Percentiles rank a stretch among this genome's conserved stretches.
These are phyloP conservation scores for Caenorhabditis sp. DNA, from an alignment of 2,888 invertebrate species.

Conservation along the genomic window DNA sequence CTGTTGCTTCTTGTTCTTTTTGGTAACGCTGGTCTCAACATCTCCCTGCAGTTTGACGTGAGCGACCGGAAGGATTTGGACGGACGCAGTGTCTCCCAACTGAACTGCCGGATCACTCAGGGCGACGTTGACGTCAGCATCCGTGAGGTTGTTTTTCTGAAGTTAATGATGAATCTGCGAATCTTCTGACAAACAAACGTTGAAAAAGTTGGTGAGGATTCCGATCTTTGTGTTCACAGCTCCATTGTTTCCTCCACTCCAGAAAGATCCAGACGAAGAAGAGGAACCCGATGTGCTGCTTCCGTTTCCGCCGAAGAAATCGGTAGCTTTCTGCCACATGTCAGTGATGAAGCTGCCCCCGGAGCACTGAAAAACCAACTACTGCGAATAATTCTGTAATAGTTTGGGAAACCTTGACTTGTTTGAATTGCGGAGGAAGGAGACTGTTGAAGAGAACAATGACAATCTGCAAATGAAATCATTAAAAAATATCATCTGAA, in stretches of 20 bases:
- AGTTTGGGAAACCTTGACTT: too few species aligned
- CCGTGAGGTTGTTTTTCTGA: constrained; percentile 38
- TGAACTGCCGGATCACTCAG: constrained; percentile 5
- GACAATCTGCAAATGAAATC: constrained; percentile 27
- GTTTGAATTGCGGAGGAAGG: constrained; percentile 36
- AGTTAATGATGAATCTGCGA: neutral
- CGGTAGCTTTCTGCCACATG: constrained; percentile 13
- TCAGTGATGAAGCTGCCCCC: constrained; percentile 23
- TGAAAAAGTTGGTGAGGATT: constrained; percentile 20
- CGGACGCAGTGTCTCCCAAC: constrained; percentile 20
- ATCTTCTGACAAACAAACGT: constrained; percentile 1
- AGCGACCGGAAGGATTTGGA: constrained; percentile 35
- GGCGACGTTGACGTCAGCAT: neutral
- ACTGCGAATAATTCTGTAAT: too few species aligned
- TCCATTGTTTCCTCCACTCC: constrained; percentile 19
- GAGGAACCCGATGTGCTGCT: neutral
- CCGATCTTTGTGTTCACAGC: constrained; percentile 24
- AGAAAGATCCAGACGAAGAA: neutral
- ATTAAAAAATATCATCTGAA: neutral
- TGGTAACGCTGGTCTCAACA: constrained; percentile 2
- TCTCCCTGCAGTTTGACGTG: constrained; percentile 3
- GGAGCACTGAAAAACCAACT: too few species aligned
- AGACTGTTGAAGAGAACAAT: constrained; percentile 28
- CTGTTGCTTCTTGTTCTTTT: constrained; percentile 37
- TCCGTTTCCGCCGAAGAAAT: constrained; percentile 29